Base-by-base conservation (phyloP, 2,888 invertebrate genomes). In the Campopleginae sp. region DNA sequence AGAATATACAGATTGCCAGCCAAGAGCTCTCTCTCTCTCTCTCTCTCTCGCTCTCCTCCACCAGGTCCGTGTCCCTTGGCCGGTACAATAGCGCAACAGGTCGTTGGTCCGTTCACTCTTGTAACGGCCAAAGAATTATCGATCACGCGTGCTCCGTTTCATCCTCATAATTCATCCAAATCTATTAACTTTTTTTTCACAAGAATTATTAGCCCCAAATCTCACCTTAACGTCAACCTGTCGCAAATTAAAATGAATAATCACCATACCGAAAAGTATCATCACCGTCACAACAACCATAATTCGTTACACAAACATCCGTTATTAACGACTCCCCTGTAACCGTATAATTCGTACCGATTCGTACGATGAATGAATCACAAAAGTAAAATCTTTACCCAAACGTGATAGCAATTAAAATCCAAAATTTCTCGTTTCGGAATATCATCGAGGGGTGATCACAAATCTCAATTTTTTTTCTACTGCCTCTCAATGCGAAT, bases 61-160 rank as follows among this genome's bases (percentile, higher is more conserved):
- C 38, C 68, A 54, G 23, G n/a, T 54, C 12, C 19, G 58, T 74
- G 44, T 48, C 51, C 44, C n/a, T 61, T 80, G 54, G 66, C 66
- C 74, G 44, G 63, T 58, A 66, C 46, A 46, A 82, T 86, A 86
- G 87, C 86, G 91, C 92, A 92, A 92, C 92, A 92, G 91, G 92
- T 91, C 90, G 92, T 88, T 89, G 89, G 89, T 90, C 89, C 89
- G 82, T 71, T 82, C 82, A n/a, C 68, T 84, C 48, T 74, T 79
- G 79, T 14, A 58, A 58, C 75, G 44, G 42, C 38, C 27, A n/a
- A 42, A 51, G 19, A 65, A 70, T 68, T 68, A 81, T 84, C 70
- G 51, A 63, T 76, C 65, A 82, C 82, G 65, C n/a, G 51, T 44
- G 6, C 71, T 14, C 27, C 58, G 54, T 80, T 72, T 42, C 42